Base-by-base conservation (phyloP, 2,888 invertebrate genomes). In the Leptinotarsa peninsularis region DNA sequence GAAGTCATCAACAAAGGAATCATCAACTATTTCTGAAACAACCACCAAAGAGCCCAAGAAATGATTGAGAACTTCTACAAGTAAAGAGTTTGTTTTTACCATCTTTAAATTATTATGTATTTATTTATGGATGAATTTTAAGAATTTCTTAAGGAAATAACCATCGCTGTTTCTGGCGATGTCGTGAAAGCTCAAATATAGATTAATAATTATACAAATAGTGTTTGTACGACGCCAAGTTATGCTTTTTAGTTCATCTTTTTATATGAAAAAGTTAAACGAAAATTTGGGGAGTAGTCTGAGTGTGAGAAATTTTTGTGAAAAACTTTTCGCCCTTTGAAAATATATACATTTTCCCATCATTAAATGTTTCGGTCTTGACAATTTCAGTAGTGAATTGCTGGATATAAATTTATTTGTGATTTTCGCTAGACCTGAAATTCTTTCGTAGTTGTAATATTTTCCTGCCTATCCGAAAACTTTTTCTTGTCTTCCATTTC, bases 111-210 rank as follows among this genome's bases (percentile, higher is more conserved):
- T 77, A 70, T 75, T 78, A 70, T 72, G 69, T 68, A 73, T 67
- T 79, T 77, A 79, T 77, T 77, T 79, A 77, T 79, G 76, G 72
- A 75, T 74, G 58, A 60, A 54, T 72, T 60, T 73, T 67, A 76
- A 69, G 71, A 67, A 67, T 66, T 52, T 56, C 74, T 60, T 49
- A n/a, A 72, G 63, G 66, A 72, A 66, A 58, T 72, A 56, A 71
- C 50, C 66, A 17, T 72, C 66, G 63, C 66, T 18, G 49, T 54
- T 33, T 72, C 66, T 21, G 67, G 67, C 73, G 63, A 63, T 66
- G 73, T 67, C 66, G 54, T 63, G 70, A 54, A 75, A 67, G 75
- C 77, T 77, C 77, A 77, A 77, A 76, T 74, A 66, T 76, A 76
- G 70, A 49, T 76, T 70, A 70, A 21, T 49, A 58, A 56, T 33